Conservation (phyloP, 1,140 invertebrate genomes). For the Drosophila busckii region DNA sequence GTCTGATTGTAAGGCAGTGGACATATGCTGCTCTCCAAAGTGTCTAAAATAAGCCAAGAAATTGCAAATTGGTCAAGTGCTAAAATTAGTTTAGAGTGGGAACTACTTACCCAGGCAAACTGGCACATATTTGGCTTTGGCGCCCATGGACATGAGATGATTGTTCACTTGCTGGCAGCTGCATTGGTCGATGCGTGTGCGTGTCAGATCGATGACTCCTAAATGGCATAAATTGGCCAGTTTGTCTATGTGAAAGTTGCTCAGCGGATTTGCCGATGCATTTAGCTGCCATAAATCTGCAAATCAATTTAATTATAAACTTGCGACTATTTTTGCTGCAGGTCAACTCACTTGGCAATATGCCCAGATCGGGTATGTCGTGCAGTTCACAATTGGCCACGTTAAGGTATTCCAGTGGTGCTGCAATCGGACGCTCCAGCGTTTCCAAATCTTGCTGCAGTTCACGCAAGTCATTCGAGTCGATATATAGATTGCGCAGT, state of each 20-base stretch:
- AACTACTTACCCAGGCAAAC: conserved; percentile 68
- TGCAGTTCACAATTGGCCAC: conserved; percentile 81
- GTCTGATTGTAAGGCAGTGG: conserved; percentile 73
- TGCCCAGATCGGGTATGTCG: conserved; percentile 80
- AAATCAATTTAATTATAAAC: not conserved
- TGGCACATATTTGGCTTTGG: conserved; percentile 58
- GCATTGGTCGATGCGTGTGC: conserved; percentile 51
- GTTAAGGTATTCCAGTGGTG: conserved; percentile 81
- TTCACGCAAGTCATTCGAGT: conserved; percentile 80
- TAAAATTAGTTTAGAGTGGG: conserved; percentile 51
- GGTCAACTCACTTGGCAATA: conserved; percentile 76
- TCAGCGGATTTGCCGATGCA: conserved; percentile 65
- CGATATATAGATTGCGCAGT: conserved; percentile 81
- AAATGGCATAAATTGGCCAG: conserved; percentile 70
- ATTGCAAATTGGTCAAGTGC: conserved; percentile 45
- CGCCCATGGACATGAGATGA: conserved; percentile 55
- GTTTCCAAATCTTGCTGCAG: conserved; percentile 68
- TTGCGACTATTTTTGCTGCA: not conserved
- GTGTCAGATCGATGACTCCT: conserved; percentile 65
- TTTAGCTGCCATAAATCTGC: conserved; percentile 74
- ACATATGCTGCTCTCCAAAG: conserved; percentile 49
- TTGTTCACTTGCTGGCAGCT: conserved; percentile 63
- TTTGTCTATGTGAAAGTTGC: conserved; percentile 43
- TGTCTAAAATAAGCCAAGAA: conserved; percentile 42
- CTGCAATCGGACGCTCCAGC: conserved; percentile 80